phyloP scores from a whole-genome alignment of 2,888 invertebrate genomes.

The Zele albiditarsus region DNA sequence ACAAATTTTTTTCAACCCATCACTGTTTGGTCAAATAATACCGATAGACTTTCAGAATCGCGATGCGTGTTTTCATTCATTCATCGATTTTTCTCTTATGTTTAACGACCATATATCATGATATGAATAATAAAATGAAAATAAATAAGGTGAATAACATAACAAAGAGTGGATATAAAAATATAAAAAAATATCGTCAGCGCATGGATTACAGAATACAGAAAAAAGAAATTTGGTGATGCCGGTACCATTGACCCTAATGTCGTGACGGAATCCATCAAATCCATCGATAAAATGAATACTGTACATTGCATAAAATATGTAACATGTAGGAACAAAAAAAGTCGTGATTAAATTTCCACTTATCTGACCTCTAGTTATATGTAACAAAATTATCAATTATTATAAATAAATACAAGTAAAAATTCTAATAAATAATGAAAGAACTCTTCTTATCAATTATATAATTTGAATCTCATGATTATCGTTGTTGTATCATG shows the following conservation, averaged over 20 bases:
- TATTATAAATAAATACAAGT: background rate
- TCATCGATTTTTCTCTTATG: background rate
- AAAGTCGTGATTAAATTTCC: background rate
- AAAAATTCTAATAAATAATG: background rate
- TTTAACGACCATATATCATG: conserved; percentile 1
- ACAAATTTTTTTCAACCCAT: background rate
- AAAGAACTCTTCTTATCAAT: background rate
- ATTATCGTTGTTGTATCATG: background rate
- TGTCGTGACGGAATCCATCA: conserved; percentile 38
- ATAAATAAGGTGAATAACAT: background rate
- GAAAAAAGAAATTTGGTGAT: conserved; percentile 1
- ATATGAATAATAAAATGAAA: background rate
- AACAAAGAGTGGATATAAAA: background rate
- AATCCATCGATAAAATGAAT: conserved; percentile 9
- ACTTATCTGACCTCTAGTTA: too few species aligned
- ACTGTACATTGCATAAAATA: background rate
- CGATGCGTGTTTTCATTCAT: background rate
- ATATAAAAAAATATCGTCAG: background rate
- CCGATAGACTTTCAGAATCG: background rate
- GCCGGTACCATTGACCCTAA: conserved; percentile 36
- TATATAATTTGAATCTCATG: background rate
- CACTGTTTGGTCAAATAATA: background rate
- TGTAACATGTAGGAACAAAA: background rate
- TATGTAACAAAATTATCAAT: background rate
- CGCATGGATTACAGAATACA: background rate